Conservation (phyloP, 2,797 vertebrate species). For the Zenarchopterus dispar region DNA sequence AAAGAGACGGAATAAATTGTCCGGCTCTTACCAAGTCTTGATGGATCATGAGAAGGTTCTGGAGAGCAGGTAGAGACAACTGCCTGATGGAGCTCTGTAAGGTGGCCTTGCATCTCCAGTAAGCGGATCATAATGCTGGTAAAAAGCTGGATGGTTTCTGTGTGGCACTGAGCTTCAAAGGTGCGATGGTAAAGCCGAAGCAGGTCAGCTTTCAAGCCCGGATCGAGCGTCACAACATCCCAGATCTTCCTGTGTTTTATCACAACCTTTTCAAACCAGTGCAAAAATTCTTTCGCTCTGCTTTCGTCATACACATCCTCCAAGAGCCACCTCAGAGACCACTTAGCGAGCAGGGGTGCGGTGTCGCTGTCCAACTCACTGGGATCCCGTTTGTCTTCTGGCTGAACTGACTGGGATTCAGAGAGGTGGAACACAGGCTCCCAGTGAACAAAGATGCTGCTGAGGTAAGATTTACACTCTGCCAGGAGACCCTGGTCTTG, state of each 20-base stretch:
- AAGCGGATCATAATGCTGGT: constrained; percentile 85
- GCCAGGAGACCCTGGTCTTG: constrained; percentile 58
- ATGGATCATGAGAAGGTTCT: constrained; percentile 43
- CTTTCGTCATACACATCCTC: constrained; percentile 57
- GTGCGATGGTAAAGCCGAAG: constrained; percentile 84
- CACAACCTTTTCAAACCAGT: constrained; percentile 81
- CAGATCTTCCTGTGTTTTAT: constrained; percentile 49
- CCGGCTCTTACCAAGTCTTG: constrained; percentile 79
- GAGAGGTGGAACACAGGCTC: constrained; percentile 59
- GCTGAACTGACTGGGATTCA: constrained; percentile 19
- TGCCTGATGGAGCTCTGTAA: constrained; percentile 47
- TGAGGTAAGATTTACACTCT: constrained; percentile 79
- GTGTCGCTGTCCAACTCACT: constrained; percentile 44
- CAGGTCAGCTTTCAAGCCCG: constrained; percentile 67
- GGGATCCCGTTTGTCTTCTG: constrained; percentile 7
- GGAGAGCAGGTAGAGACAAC: constrained; percentile 65
- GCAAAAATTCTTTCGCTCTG: constrained; percentile 65
- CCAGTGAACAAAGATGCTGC: constrained; percentile 85
- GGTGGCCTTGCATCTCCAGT: constrained; percentile 68
- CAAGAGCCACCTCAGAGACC: constrained; percentile 82
- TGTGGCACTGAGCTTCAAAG: constrained; percentile 50
- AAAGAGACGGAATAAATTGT: too few species aligned
- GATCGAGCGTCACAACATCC: constrained; percentile 74
- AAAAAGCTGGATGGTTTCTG: constrained; percentile 71
- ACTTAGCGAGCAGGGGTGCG: constrained; percentile 75